Conservation (phyloP, 1,140 invertebrate species). For the Chymomyza costata region DNA sequence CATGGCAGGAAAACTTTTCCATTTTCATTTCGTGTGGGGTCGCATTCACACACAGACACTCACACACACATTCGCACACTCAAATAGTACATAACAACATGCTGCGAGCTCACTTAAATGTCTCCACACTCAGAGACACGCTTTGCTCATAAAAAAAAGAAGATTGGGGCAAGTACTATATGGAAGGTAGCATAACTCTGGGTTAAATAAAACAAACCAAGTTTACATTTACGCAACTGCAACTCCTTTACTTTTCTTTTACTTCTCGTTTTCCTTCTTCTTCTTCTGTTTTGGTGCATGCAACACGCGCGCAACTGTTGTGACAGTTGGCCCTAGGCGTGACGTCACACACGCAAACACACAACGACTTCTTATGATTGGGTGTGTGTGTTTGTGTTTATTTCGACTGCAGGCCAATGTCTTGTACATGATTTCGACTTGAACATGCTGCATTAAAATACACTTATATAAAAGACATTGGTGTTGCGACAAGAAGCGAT, state of each 20-base stretch:
- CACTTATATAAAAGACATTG: no score
- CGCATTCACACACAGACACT: background rate
- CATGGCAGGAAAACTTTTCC: slow-evolving; percentile 43
- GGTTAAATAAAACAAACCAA: slow-evolving; percentile 52
- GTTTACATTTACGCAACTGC: slow-evolving; percentile 43
- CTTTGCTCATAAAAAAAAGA: slow-evolving; percentile 5
- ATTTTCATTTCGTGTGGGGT: slow-evolving; percentile 56
- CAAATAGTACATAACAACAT: background rate
- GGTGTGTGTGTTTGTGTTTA: no score
- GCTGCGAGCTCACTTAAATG: slow-evolving; percentile 36
- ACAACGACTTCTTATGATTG: no score
- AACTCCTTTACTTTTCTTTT: slow-evolving; percentile 12
- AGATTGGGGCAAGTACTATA: no score
- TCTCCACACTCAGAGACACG: no score
- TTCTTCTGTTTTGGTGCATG: no score
- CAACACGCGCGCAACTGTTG: slow-evolving; percentile 4
- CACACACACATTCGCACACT: background rate
- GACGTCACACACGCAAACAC: no score
- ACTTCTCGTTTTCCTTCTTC: no score
- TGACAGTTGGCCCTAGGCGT: background rate
- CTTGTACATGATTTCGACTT: no score
- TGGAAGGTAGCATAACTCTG: slow-evolving; percentile 30
- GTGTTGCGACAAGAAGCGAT: no score
- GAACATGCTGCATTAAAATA: no score
- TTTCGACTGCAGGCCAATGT: no score